phyloP scores from a whole-genome alignment of 1,140 invertebrate species.

The Neodiprion lecontei region DNA sequence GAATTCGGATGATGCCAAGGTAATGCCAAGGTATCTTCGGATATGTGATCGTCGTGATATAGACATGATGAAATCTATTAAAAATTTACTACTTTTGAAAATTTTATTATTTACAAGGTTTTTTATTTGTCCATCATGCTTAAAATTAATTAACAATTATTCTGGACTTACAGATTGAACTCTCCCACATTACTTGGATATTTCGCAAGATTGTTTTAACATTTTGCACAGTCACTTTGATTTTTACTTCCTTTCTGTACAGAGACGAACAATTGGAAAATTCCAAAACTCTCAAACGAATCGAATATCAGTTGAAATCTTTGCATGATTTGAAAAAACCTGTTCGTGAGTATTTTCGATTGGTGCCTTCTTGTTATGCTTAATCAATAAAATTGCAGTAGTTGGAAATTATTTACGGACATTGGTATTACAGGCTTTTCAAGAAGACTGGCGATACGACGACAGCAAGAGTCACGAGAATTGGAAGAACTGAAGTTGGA shows the following conservation, averaged over 20 bases:
- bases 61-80: neutral
- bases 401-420: too few species aligned
- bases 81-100: slow-evolving; percentile 5
- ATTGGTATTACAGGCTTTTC: neutral
- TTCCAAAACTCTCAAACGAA: slow-evolving; percentile 42
- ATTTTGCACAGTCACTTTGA: slow-evolving; percentile 39
- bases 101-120: neutral
- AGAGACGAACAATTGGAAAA: slow-evolving; percentile 45
- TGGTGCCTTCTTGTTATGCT: too few species aligned
- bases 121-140: neutral
- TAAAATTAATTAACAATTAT: slow-evolving; percentile 9
- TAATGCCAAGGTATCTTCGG: slow-evolving; percentile 18
- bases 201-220: slow-evolving; percentile 42
- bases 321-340: slow-evolving; percentile 35
- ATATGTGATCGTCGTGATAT: neutral
- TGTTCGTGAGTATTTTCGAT: slow-evolving; percentile 31
- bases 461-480: neutral
- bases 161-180: slow-evolving; percentile 29
- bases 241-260: slow-evolving; percentile 46
- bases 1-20: slow-evolving; percentile 38
- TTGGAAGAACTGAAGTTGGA: neutral
- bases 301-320: slow-evolving; percentile 42
- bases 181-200: slow-evolving; percentile 44
- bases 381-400: too few species aligned
- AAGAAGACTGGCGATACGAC: neutral